A percentile compares a stretch with the other conserved stretches of the same genome.
Conservation (phyloP, 1,140 invertebrate genomes). For the Sinella curviseta region DNA sequence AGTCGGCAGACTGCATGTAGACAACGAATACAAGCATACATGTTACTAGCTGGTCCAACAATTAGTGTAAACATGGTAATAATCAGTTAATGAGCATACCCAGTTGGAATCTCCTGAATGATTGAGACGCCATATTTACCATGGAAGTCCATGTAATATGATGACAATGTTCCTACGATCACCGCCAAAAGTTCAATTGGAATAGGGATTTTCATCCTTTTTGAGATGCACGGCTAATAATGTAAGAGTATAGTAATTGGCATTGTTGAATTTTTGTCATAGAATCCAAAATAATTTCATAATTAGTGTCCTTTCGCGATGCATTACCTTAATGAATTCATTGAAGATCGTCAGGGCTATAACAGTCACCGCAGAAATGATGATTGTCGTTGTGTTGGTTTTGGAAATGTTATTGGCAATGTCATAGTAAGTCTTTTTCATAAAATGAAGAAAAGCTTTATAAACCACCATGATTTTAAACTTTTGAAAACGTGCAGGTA, state of each 20-base stretch:
- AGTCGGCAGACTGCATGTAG: conserved; percentile 60
- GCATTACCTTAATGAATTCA: conserved; percentile 70
- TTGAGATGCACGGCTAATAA: conserved; percentile 61
- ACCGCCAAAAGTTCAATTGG: conserved; percentile 85
- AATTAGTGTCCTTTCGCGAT: not conserved
- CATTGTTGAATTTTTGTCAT: not conserved
- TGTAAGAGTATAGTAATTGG: not conserved
- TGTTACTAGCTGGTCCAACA: not conserved
- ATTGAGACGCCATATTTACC: conserved; percentile 63
- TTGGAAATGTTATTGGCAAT: conserved; percentile 63
- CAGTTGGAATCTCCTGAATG: conserved; percentile 75
- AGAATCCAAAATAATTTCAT: too few relatives aligned
- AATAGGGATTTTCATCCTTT: conserved; percentile 70
- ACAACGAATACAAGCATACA: not conserved
- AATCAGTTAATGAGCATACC: too few relatives aligned
- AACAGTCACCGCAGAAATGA: conserved; percentile 71
- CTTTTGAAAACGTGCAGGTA: too few relatives aligned
- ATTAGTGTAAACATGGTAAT: not conserved
- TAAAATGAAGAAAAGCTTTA: not conserved
- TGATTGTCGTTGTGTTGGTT: conserved; percentile 66
- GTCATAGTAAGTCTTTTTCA: conserved; percentile 64
- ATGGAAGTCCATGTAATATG: conserved; percentile 63
- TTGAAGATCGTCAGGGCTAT: conserved; percentile 73
- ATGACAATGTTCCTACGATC: conserved; percentile 72
- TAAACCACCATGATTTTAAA: too few relatives aligned